These are phyloP conservation scores for Gonocerus acuteangulatus DNA, from an alignment of 2,888 invertebrate species.

Conservation along the genomic window DNA sequence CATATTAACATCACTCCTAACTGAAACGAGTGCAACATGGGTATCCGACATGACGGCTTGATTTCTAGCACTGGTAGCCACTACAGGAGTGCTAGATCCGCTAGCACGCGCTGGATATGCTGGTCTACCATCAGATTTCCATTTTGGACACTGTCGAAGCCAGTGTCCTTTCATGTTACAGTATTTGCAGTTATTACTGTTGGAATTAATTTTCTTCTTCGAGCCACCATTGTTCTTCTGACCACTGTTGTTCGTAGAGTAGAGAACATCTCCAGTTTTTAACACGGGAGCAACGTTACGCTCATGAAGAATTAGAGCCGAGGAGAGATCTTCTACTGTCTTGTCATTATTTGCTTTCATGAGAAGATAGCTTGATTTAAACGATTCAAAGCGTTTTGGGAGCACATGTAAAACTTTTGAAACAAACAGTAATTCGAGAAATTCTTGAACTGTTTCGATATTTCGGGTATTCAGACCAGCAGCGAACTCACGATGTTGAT, in stretches of 20 bases:
- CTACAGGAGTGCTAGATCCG: background rate
- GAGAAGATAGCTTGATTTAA: constrained; percentile 29
- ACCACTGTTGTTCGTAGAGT: too few relatives aligned
- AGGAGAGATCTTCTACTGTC: constrained; percentile 23
- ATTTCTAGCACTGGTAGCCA: background rate
- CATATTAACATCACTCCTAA: background rate
- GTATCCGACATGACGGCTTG: background rate
- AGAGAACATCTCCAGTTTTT: background rate
- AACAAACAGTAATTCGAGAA: constrained; percentile 16
- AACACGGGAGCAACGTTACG: constrained; percentile 22
- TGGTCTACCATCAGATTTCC: constrained; percentile 29
- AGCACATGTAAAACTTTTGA: constrained; percentile 28
- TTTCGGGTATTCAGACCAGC: too few relatives aligned
- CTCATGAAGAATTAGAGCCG: constrained; percentile 26
- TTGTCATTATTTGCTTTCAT: constrained; percentile 29
- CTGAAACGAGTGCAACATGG: background rate
- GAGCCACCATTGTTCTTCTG: too few relatives aligned
- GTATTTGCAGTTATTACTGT: constrained; percentile 22
- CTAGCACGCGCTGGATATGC: constrained; percentile 27
- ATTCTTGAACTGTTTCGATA: background rate
- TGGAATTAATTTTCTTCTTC: too few relatives aligned
- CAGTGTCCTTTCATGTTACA: constrained; percentile 25
- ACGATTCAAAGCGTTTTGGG: constrained; percentile 22
- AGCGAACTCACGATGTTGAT: too few relatives aligned
- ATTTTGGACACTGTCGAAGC: constrained; percentile 14